Evolutionary conservation across 92 coral and sea anemone species (phyloP), one percentile per base, ranked within the genome.

Genomic region (Zoanthus solanderi): DNA sequence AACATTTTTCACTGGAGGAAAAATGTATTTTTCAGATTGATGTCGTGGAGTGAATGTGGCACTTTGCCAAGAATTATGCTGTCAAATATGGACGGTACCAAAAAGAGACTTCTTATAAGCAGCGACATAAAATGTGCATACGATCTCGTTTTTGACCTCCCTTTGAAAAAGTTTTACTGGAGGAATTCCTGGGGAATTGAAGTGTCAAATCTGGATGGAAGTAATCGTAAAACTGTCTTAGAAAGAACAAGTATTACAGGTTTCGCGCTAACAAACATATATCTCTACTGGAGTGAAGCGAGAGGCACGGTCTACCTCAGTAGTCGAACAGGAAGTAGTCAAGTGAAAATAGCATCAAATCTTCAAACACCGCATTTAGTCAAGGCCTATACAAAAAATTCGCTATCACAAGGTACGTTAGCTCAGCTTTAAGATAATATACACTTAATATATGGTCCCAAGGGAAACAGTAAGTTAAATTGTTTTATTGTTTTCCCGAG

Each of bases 1-100:
- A n/a, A n/a, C n/a, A n/a, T 37, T 37, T 37, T 37, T 37, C 42
- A 54, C 1, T 79, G 4, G 0, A 46, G 16, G 0, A 14, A 17
- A 34, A 7, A 4, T 42, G 29, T 14, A 31, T 11, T 83, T 54
- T 31, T 14, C 58, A 93, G 95, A 28, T 73, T 87, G 65, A 90
- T 93, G 94, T 88, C 77, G 0, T 93, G 95, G 95, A 87, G 92
- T 14, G 92, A 88, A 73, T 90, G 93, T 83, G 93, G 93, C 13
- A 53, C 72, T 6, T 76, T 74, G 29, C 92, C 90, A 0, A 90
- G 54, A 85, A 90, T 93, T 42, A 92, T 90, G 82, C 63, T 77
- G 56, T 88, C 92, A 9, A 86, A 88, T 61, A 90, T 93, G 92
- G 95, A 91, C 65, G 95, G 93, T 7, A 75, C 89, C 28, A 72